Percentiles rank a stretch among this genome's conserved stretches.
Conservation (phyloP, 2,113 vertebrate genomes). For the Bungarus multicinctus region DNA sequence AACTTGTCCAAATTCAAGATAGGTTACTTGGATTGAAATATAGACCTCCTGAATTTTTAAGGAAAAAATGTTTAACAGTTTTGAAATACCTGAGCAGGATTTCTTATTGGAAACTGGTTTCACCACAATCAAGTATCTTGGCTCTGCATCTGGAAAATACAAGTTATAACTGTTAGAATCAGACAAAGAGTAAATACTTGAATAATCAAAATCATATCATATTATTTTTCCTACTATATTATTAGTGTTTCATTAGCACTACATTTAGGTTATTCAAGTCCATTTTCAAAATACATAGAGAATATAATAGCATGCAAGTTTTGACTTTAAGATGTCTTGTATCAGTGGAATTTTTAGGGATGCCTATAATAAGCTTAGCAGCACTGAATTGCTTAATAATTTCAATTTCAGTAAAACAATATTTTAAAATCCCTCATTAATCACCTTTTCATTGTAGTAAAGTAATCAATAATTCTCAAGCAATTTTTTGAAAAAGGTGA, state of each 20-base stretch:
- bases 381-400: neutral
- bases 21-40: neutral
- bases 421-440: neutral
- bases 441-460: neutral
- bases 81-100: slow-evolving; percentile 83
- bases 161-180: slow-evolving; percentile 6
- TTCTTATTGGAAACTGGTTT: slow-evolving; percentile 84
- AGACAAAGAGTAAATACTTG: neutral
- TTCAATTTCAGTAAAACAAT: neutral
- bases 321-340: neutral
- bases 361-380: neutral
- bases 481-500: neutral
- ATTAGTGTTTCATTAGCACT: neutral
- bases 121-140: slow-evolving; percentile 89
- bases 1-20: neutral
- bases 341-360: neutral
- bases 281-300: neutral
- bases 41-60: neutral
- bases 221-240: neutral
- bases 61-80: slow-evolving; percentile 12
- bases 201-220: neutral
- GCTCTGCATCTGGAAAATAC: slow-evolving; percentile 86
- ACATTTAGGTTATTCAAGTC: neutral
- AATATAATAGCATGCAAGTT: neutral
- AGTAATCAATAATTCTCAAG: neutral